These are phyloP conservation scores for Polypterus senegalus DNA, from an alignment of 2,113 vertebrate genomes.

Conservation along the genomic window DNA sequence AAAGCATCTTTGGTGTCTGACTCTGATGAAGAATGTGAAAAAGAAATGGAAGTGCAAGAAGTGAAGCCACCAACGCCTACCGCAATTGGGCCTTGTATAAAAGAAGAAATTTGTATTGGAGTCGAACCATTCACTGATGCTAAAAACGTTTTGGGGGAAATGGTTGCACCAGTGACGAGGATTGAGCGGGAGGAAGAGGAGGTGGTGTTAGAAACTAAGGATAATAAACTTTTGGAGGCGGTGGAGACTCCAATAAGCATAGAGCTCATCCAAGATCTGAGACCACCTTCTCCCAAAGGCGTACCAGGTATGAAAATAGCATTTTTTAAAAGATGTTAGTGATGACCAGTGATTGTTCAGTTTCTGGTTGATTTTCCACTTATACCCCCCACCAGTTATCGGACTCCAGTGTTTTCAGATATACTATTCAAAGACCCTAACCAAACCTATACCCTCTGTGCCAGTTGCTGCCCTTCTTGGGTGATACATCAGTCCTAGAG, in stretches of 20 bases:
- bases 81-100: constrained; percentile 7
- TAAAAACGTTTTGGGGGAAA: constrained; percentile 20
- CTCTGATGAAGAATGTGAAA: constrained; percentile 27
- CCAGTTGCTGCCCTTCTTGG: no score
- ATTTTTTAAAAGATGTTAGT: not conserved
- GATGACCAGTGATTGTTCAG: no score
- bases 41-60: constrained; percentile 24
- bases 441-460: no score
- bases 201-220: not conserved
- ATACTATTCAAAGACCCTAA: no score
- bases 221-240: constrained; percentile 13
- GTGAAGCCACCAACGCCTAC: constrained; percentile 28
- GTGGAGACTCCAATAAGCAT: constrained; percentile 13
- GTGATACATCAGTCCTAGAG: no score
- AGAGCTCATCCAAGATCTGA: constrained; percentile 19
- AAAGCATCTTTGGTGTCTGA: constrained; percentile 34
- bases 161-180: constrained; percentile 27
- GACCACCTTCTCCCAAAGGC: constrained; percentile 33
- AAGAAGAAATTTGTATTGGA: constrained; percentile 20
- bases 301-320: constrained; percentile 26
- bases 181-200: constrained; percentile 23
- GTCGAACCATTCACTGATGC: no score
- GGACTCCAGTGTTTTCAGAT: no score
- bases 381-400: no score
- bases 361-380: no score